phyloP scores from a whole-genome alignment of 2,888 invertebrate genomes.

The Parapristionchus giblindavisi region DNA sequence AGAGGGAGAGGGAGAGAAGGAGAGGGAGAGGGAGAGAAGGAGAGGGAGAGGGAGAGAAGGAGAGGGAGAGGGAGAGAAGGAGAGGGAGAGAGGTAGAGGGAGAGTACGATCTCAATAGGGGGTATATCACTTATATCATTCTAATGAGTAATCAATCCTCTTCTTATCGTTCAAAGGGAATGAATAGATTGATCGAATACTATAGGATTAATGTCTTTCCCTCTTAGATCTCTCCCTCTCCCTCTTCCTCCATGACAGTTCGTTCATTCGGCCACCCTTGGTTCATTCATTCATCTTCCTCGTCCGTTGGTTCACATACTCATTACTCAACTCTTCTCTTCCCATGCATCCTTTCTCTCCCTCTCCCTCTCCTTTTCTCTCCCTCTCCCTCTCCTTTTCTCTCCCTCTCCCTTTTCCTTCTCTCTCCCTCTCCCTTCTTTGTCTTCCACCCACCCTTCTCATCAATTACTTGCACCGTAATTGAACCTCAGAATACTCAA shows the following conservation, averaged over 20 bases:
- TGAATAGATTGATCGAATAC: background rate
- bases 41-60: background rate
- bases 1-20: conserved; percentile 1
- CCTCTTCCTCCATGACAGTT: background rate
- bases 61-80: background rate
- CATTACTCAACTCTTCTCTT: background rate
- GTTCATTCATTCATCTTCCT: background rate
- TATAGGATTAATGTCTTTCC: background rate
- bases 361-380: conserved; percentile 7
- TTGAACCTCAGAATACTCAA: no score
- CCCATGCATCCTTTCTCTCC: background rate
- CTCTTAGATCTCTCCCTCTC: background rate
- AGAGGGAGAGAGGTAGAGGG: background rate
- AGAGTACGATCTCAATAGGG: no score
- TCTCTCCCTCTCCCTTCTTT: conserved; percentile 10
- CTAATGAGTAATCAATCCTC: background rate
- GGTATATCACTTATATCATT: no score
- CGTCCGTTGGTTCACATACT: background rate
- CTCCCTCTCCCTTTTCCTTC: conserved; percentile 8
- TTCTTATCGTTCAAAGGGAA: no score
- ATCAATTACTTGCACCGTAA: no score
- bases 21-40: conserved; percentile 3
- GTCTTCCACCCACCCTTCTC: background rate
- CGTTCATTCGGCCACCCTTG: background rate
- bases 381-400: conserved; percentile 15